A percentile compares a stretch with the other conserved stretches of the same genome.
These are phyloP conservation scores for Rhysida immarginata DNA, from an alignment of 1,140 invertebrate genomes.

Conservation along the genomic window DNA sequence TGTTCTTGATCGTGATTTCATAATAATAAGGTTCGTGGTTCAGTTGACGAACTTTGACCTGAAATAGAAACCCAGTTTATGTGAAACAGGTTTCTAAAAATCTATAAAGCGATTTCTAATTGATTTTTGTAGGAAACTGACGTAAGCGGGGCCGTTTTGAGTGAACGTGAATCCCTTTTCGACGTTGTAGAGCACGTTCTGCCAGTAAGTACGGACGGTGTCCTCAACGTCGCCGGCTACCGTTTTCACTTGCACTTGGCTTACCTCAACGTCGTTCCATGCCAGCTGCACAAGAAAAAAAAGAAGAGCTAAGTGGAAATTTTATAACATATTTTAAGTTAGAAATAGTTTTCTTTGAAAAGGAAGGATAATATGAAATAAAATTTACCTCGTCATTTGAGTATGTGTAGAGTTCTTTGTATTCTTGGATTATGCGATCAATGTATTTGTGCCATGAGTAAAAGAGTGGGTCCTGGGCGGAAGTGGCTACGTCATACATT, in stretches of 20 bases:
- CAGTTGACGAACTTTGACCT: slow-evolving; percentile 40
- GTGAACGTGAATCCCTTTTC: slow-evolving; percentile 41
- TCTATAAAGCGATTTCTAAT: no score
- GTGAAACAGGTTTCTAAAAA: no score
- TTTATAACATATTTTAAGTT: no score
- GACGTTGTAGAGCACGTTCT: slow-evolving; percentile 47
- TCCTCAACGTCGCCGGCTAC: slow-evolving; percentile 35
- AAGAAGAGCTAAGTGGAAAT: no score
- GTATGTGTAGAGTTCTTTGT: slow-evolving; percentile 17
- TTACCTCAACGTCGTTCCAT: no score
- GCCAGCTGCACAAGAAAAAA: no score
- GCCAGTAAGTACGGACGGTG: slow-evolving; percentile 51
- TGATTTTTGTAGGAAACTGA: background rate
- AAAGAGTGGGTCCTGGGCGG: slow-evolving; percentile 18
- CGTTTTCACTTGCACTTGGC: no score
- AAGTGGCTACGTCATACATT: slow-evolving; percentile 12
- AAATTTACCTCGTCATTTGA: background rate
- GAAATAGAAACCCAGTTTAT: slow-evolving; percentile 24
- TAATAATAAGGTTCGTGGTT: slow-evolving; percentile 49
- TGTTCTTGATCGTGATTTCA: slow-evolving; percentile 41
- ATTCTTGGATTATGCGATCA: slow-evolving; percentile 17
- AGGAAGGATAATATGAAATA: no score
- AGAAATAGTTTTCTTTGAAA: no score
- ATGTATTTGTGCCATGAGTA: slow-evolving; percentile 20
- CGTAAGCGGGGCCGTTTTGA: background rate